A percentile compares a stretch with the other conserved stretches of the same genome.
Conservation (phyloP, 2,797 vertebrate species). For the Melanotaenia boesemani region DNA sequence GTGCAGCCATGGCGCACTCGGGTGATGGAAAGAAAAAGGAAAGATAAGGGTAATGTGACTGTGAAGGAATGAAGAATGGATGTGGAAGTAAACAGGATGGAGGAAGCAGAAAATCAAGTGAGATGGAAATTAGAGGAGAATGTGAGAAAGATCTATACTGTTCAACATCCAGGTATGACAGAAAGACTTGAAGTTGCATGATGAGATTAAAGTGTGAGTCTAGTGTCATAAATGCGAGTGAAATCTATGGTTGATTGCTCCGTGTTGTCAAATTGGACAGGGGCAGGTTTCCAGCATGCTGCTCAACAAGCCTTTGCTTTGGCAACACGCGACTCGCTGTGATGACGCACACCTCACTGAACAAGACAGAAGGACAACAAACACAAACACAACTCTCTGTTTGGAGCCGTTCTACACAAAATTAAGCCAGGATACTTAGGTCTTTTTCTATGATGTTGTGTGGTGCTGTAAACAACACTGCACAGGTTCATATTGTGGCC, state of each 20-base stretch:
- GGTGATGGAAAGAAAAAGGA: conserved; percentile 4
- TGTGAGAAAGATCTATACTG: conserved; percentile 26
- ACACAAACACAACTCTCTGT: conserved; percentile 47
- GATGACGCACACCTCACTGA: conserved; percentile 60
- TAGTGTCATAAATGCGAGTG: conserved; percentile 51
- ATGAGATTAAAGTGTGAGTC: conserved; percentile 58
- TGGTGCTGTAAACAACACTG: conserved; percentile 58
- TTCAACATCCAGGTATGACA: conserved; percentile 17
- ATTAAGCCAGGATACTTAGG: conserved; percentile 49
- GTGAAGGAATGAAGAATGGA: conserved; percentile 44
- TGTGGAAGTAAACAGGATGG: conserved; percentile 45
- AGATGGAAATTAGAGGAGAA: conserved; percentile 47
- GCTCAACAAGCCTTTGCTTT: conserved; percentile 68
- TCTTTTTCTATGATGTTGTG: conserved; percentile 36
- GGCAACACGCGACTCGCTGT: conserved; percentile 63
- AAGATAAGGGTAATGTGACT: conserved; percentile 34
- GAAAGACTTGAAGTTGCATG: conserved; percentile 56
- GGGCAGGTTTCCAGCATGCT: conserved; percentile 40
- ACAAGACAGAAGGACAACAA: conserved; percentile 27
- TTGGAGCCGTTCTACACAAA: conserved; percentile 48
- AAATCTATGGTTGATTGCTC: conserved; percentile 52
- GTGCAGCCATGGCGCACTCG: conserved; percentile 11
- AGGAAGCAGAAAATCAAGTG: conserved; percentile 45
- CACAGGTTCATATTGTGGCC: conserved; percentile 53
- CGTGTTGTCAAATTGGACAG: conserved; percentile 50